Base-by-base conservation (phyloP, 2,888 invertebrate species). In the Drosophila macrospina region DNA sequence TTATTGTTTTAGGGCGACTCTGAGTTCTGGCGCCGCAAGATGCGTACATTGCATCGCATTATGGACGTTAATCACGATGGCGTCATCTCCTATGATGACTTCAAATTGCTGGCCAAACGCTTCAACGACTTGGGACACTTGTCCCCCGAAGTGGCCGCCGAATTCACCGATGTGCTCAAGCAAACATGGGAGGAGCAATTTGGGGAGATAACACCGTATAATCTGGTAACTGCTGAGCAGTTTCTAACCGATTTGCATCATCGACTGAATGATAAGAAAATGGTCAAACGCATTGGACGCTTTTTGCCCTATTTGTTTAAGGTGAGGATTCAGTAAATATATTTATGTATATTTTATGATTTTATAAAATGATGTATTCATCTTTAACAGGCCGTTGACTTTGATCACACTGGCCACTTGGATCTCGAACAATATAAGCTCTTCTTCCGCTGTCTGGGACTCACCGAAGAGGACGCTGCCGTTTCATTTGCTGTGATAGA, bases 51-150 rank as follows among this genome's bases (percentile, higher is more conserved):
- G 59, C 97, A 97, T 92, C 95, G 95, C 79, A 95, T 97, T 68
- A 92, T 97, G 74, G 97, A 97, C 90, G 94, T 97, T 0, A 97
- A 97, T 92, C 96, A 96, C 90, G 97, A 97, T 84, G 97, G 97
- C 0, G 95, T 97, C 72, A 95, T 97, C 85, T 96, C 96, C 0
- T 96, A 93, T 91, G 96, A 96, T 85, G 97, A 97, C 91, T 96
- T 96, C 92, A 93, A 93, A 89, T 93, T 97, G 45, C 93, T 97
- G 79, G 95, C 94, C 0, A 94, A 96, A 77, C 93, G 96, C 87
- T 97, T 97, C 91, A 94, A 94, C 62, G 93, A 95, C 69, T 92
- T 97, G 69, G 97, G 97, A 0, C 95, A 97, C 88, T 93, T 97
- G 32, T 93, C 94, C 28, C 93, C 94, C 0, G 91, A 94, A 63